Conservation (phyloP, 35 echinoderm and acorn worm species). For the Acanthaster planci region DNA sequence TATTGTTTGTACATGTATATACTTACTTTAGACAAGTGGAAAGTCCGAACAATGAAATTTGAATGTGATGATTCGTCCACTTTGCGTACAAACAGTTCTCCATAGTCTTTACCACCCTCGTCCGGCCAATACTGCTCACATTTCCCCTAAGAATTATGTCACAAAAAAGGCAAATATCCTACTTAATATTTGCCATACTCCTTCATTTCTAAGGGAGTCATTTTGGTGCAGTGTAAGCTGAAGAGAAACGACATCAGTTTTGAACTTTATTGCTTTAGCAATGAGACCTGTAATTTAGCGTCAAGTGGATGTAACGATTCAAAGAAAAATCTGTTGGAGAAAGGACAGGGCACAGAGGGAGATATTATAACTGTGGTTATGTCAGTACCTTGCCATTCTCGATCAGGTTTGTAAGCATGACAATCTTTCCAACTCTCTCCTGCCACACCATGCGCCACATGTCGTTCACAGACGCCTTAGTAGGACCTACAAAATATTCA, state of each 20-base stretch:
- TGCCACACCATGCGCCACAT: slow-evolving; percentile 89
- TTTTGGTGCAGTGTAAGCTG: no score
- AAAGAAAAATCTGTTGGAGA: no score
- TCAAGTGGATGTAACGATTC: no score
- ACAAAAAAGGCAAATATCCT: no score
- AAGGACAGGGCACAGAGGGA: no score
- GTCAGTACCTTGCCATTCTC: slow-evolving; percentile 67
- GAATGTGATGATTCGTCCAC: background rate
- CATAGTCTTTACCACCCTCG: background rate
- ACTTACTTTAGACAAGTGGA: background rate
- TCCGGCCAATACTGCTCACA: slow-evolving; percentile 96
- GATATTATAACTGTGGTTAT: background rate
- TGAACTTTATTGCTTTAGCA: no score
- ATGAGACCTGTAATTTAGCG: no score
- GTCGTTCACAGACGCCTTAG: slow-evolving; percentile 46
- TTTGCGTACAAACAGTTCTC: slow-evolving; percentile 30
- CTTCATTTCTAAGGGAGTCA: no score
- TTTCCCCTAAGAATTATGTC: slow-evolving; percentile 46
- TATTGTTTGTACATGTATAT: no score
- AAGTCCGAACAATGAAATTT: background rate
- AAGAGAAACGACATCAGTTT: no score
- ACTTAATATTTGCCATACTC: no score
- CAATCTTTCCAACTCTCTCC: slow-evolving; percentile 56
- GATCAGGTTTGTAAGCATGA: slow-evolving; percentile 80
- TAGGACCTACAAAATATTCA: slow-evolving; percentile 51